Conservation (phyloP, 2,113 vertebrate genomes). For the Crotalus viridis region DNA sequence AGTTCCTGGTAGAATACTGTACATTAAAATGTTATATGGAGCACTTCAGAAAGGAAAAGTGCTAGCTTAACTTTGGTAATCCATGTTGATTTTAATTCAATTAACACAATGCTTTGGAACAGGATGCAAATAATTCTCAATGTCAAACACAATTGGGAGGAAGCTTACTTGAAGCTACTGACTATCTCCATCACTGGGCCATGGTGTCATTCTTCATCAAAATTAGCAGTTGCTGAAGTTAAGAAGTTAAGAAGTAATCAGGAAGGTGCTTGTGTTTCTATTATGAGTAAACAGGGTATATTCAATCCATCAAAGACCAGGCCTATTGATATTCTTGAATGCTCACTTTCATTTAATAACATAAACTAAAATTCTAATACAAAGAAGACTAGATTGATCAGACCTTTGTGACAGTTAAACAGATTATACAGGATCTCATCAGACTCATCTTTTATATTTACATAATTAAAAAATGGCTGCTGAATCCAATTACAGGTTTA, state of each 20-base stretch:
- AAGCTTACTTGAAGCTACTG: fast-evolving
- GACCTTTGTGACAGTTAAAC: background rate
- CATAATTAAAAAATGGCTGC: background rate
- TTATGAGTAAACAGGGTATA: conserved; percentile 1
- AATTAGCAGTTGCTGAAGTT: background rate
- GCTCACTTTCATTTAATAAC: background rate
- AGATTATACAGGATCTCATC: background rate
- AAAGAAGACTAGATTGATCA: background rate
- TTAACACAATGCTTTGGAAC: background rate
- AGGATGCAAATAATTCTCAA: conserved; percentile 12
- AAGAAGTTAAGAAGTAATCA: background rate
- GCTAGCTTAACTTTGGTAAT: conserved; percentile 13
- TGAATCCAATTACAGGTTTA: conserved; percentile 11
- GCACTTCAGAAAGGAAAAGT: background rate
- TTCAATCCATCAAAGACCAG: background rate
- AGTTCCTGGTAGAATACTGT: too few species aligned
- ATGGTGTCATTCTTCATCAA: background rate
- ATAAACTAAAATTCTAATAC: background rate
- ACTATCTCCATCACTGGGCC: background rate
- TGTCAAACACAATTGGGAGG: background rate
- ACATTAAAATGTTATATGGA: conserved; percentile 23
- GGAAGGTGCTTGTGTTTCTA: conserved; percentile 16
- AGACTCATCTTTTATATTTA: background rate
- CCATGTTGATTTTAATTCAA: background rate
- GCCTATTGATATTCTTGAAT: background rate